Conservation (phyloP, 2,797 vertebrate species). For the Thamnophis elegans region DNA sequence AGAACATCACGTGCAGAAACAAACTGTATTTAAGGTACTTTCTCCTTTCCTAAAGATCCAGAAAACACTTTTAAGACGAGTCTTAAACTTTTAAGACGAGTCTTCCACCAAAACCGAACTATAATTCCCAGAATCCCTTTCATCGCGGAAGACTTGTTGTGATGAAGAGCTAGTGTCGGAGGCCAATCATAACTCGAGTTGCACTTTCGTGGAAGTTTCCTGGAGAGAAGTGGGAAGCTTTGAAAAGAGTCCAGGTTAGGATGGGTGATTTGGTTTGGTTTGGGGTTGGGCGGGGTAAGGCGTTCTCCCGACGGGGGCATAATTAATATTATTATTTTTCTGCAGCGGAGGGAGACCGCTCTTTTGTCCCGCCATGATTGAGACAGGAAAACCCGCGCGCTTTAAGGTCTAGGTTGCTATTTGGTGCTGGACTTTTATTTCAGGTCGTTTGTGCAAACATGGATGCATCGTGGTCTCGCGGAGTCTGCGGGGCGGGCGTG, state of each 20-base stretch:
- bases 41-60: background rate
- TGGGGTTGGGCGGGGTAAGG: rapidly evolving
- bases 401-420: background rate
- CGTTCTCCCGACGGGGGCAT: background rate
- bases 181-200: background rate
- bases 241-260: constrained; percentile 26
- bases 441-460: background rate
- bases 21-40: background rate
- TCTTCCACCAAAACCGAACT: background rate
- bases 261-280: background rate
- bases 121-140: constrained; percentile 20
- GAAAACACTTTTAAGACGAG: background rate
- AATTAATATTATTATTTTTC: no score
- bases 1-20: background rate
- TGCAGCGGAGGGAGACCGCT: no score
- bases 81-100: background rate
- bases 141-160: rapidly evolving
- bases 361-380: background rate
- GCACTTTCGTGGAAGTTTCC: background rate
- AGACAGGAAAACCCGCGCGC: background rate
- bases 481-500: no score
- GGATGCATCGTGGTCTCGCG: background rate
- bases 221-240: background rate
- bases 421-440: background rate
- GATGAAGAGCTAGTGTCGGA: background rate